A percentile compares a stretch with the other conserved stretches of the same genome.
These are phyloP conservation scores for Hylaeus volcanicus DNA, from an alignment of 1,140 invertebrate species.

Conservation along the genomic window DNA sequence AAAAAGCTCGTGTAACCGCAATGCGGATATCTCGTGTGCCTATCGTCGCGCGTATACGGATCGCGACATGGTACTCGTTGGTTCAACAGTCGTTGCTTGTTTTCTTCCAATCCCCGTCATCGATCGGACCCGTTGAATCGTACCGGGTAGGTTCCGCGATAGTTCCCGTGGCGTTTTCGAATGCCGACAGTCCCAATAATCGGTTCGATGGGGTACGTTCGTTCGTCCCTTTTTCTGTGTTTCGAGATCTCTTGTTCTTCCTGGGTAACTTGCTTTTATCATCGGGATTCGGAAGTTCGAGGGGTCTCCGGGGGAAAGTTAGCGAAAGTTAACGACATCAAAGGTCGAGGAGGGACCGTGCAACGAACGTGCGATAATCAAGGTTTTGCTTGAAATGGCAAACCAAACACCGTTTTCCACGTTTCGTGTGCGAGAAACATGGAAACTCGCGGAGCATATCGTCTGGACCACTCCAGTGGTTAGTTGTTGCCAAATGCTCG, in stretches of 20 bases:
- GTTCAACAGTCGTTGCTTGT: slow-evolving; percentile 29
- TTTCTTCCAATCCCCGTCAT: slow-evolving; percentile 34
- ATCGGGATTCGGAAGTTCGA: no score
- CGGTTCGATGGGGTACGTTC: no score
- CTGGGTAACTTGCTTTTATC: no score
- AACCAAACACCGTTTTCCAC: background rate
- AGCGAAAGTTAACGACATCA: no score
- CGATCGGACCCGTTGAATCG: slow-evolving; percentile 15
- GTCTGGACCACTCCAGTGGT: background rate
- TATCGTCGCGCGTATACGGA: slow-evolving; percentile 50
- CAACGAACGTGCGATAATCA: no score
- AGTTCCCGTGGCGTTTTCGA: slow-evolving; percentile 9
- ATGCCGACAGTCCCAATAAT: no score
- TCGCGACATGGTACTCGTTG: slow-evolving; percentile 17
- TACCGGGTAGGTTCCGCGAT: background rate
- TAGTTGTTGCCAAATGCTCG: background rate
- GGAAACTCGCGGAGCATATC: background rate
- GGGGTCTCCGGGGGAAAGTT: no score
- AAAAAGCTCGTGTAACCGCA: slow-evolving; percentile 66
- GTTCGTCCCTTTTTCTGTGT: background rate
- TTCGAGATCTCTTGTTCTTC: no score
- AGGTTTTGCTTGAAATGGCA: no score
- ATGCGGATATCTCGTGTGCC: slow-evolving; percentile 66
- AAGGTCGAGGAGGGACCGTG: no score
- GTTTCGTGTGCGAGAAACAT: background rate